Conservation (phyloP, 2,888 invertebrate species). For the Leucophenga maculata region DNA sequence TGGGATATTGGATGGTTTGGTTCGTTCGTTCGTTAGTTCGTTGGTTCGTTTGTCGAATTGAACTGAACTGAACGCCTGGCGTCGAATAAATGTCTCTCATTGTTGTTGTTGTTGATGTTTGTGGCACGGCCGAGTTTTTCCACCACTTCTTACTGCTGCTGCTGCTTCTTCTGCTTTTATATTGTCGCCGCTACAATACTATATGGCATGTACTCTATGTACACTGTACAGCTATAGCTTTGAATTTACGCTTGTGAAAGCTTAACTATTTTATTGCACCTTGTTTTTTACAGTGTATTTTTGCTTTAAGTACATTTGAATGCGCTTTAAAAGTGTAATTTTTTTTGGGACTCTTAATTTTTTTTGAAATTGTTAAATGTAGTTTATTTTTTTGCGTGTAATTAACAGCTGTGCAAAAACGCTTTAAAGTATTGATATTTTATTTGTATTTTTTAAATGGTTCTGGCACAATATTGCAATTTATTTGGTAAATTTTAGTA, state of each 20-base stretch:
- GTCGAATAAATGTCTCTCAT: constrained; percentile 29
- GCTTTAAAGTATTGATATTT: no score
- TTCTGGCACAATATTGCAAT: no score
- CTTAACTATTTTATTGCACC: constrained; percentile 1
- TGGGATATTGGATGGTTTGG: constrained; percentile 25
- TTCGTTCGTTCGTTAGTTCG: not conserved
- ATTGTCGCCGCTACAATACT: constrained; percentile 10
- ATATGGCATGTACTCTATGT: not conserved
- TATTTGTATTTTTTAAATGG: no score
- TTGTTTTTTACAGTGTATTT: constrained; percentile 7
- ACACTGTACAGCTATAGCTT: not conserved
- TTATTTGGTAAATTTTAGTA: no score
- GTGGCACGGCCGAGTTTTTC: constrained; percentile 59
- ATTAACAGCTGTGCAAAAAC: no score
- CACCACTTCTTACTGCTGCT: constrained; percentile 21
- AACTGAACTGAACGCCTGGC: constrained; percentile 46
- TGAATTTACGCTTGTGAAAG: not conserved
- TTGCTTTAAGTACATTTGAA: constrained; percentile 10
- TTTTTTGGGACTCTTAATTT: no score
- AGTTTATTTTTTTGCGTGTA: no score
- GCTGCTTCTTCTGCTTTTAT: not conserved
- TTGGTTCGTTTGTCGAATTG: constrained; percentile 23
- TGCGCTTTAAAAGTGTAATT: constrained; percentile 5
- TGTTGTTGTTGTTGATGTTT: constrained; percentile 35
- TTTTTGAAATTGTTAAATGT: no score